phyloP scores from a whole-genome alignment of 2,797 vertebrate genomes.

The Gadopsis marmoratus region DNA sequence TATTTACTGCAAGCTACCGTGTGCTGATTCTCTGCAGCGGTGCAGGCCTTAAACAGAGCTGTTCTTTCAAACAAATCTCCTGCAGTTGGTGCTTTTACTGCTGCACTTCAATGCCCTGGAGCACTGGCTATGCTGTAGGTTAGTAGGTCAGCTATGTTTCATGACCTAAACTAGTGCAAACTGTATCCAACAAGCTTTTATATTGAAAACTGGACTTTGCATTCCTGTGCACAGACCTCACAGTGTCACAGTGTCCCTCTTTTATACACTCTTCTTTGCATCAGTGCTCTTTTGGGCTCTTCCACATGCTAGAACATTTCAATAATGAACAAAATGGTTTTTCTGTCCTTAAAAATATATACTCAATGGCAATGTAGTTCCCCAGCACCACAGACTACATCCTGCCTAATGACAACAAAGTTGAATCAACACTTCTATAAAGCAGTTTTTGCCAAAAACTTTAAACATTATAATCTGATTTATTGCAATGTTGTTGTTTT shows the following conservation, averaged over 20 bases:
- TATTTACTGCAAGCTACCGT: background rate
- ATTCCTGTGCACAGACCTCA: background rate
- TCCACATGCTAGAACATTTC: background rate
- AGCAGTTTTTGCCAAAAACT: background rate
- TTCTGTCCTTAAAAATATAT: background rate
- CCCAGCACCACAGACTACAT: background rate
- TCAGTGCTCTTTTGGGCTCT: slow-evolving; percentile 7
- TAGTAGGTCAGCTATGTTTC: slow-evolving; percentile 24
- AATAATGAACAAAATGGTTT: background rate
- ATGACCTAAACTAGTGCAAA: slow-evolving; percentile 1
- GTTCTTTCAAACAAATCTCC: slow-evolving; percentile 41
- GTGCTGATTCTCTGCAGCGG: background rate
- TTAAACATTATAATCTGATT: background rate
- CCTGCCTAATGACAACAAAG: background rate
- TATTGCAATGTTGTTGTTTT: background rate
- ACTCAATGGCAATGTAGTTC: background rate
- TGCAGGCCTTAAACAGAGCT: background rate
- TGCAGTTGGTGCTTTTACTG: slow-evolving; percentile 45
- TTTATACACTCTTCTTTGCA: background rate
- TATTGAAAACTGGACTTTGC: background rate
- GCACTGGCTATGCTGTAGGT: background rate
- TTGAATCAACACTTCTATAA: background rate
- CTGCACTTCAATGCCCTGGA: background rate
- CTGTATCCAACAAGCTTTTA: background rate
- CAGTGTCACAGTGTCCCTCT: background rate